Evolutionary conservation across 2,888 invertebrate species (phyloP).

Genomic region (Mechanitis mazaeus): DNA sequence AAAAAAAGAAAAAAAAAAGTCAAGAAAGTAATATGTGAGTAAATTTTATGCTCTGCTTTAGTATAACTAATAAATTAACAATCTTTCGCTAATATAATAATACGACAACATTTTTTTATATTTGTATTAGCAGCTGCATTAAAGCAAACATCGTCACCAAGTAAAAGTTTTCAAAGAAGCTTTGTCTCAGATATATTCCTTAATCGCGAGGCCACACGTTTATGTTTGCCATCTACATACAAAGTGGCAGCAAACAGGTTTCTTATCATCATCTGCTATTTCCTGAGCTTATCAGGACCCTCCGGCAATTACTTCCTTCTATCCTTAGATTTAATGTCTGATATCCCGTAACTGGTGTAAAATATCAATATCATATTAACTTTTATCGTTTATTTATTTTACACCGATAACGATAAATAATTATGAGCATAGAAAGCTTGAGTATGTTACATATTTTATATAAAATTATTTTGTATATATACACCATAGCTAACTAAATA

Average conservation of each 20-base stretch:
- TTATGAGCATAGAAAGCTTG: background rate
- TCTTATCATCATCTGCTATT: conserved; percentile 22
- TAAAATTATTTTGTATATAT: too few species aligned
- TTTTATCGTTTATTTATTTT: conserved; percentile 5
- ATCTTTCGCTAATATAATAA: background rate
- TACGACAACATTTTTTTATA: too few species aligned
- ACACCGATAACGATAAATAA: background rate
- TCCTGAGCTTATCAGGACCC: conserved; percentile 18
- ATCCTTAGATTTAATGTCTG: background rate
- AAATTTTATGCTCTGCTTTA: too few species aligned
- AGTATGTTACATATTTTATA: too few species aligned
- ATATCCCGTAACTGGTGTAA: conserved; percentile 4
- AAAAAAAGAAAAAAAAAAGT: too few species aligned
- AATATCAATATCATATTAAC: background rate
- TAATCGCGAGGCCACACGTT: conserved; percentile 11
- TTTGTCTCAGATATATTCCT: conserved; percentile 3
- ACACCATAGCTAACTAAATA: too few species aligned
- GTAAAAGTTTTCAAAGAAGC: background rate
- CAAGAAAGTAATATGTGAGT: too few species aligned
- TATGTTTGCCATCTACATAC: conserved; percentile 19
- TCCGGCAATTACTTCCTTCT: conserved; percentile 5
- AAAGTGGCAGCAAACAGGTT: conserved; percentile 15
- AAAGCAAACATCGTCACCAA: background rate
- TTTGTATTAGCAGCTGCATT: background rate
- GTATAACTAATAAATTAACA: background rate